Percentiles rank a stretch among this genome's conserved stretches.
Evolutionary conservation across 2,888 invertebrate species (phyloP).

Genomic region (Amblyjoppa fuscipennis): DNA sequence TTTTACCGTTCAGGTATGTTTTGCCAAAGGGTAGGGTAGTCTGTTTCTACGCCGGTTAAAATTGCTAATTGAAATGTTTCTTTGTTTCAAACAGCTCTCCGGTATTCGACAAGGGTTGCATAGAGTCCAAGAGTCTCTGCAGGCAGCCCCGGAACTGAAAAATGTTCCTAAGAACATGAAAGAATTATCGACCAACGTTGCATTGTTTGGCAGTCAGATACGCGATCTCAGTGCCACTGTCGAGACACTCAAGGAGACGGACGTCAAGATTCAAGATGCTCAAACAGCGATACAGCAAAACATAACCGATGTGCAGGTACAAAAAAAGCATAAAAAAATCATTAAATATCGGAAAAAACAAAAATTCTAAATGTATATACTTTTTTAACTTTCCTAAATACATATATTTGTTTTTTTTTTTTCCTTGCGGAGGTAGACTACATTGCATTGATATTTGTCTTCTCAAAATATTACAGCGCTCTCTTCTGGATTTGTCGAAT

Average conservation of each 20-base stretch:
- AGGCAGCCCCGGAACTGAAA: slow-evolving; percentile 87
- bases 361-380: neutral
- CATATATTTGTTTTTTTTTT: slow-evolving; percentile 12
- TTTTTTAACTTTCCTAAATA: too few species aligned
- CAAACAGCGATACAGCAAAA: slow-evolving; percentile 80
- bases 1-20: slow-evolving; percentile 85
- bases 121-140: slow-evolving; percentile 87
- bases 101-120: slow-evolving; percentile 85
- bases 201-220: slow-evolving; percentile 88
- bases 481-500: slow-evolving; percentile 79
- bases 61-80: slow-evolving; percentile 32
- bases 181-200: slow-evolving; percentile 87
- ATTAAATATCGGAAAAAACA: neutral
- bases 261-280: slow-evolving; percentile 79
- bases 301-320: slow-evolving; percentile 80
- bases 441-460: neutral
- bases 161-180: slow-evolving; percentile 87
- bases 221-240: slow-evolving; percentile 84
- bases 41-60: neutral
- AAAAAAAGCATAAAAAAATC: slow-evolving; percentile 1
- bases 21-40: neutral
- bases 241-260: slow-evolving; percentile 81
- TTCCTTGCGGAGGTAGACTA: slow-evolving; percentile 16
- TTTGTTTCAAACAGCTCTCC: slow-evolving; percentile 82
- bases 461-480: slow-evolving; percentile 73